Conservation (phyloP, 2,113 vertebrate species). For the Actenoides hombroni region DNA sequence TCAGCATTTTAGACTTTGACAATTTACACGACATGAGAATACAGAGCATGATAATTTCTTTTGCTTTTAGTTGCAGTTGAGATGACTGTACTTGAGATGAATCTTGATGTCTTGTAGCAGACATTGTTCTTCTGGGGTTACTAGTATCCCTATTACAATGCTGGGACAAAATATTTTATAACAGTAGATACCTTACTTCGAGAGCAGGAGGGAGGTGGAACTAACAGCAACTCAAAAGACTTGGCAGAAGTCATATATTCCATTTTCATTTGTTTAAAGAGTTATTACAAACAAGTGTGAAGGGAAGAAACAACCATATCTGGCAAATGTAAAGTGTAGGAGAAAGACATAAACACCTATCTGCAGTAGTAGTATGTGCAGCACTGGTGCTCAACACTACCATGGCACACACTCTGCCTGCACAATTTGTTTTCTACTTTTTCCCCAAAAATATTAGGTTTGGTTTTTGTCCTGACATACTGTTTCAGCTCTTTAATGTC, state of each 20-base stretch:
- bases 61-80: background rate
- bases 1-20: background rate
- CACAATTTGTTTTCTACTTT: background rate
- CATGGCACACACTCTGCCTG: background rate
- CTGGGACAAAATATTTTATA: background rate
- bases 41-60: background rate
- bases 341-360: background rate
- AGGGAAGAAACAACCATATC: background rate
- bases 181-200: background rate
- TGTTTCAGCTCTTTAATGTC: background rate
- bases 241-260: background rate
- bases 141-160: background rate
- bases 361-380: background rate
- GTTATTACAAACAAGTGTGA: background rate
- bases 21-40: background rate
- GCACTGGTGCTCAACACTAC: background rate
- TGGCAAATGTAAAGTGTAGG: background rate
- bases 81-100: background rate
- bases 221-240: background rate
- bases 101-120: background rate
- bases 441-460: background rate
- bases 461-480: background rate
- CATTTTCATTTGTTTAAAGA: background rate
- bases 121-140: background rate
- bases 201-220: background rate